phyloP scores from a whole-genome alignment of 2,797 vertebrate species.

The Chelmon rostratus region DNA sequence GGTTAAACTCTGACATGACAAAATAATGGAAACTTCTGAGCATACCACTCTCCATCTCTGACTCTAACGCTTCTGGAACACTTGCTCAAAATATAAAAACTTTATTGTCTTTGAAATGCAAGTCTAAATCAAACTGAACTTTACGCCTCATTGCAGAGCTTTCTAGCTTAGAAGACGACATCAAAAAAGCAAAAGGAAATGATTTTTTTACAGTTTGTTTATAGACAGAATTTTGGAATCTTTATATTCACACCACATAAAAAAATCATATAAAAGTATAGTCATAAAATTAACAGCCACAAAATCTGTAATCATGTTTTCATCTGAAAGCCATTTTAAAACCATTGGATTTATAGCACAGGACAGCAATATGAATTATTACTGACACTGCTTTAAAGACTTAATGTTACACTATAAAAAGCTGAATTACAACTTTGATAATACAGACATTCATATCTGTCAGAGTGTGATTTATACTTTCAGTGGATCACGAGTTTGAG shows the following conservation, averaged over 20 bases:
- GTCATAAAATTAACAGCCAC: conserved; percentile 87
- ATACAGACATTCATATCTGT: conserved; percentile 74
- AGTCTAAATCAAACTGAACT: conserved; percentile 37
- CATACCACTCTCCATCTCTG: conserved; percentile 10
- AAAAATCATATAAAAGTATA: conserved; percentile 83
- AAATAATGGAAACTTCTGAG: conserved; percentile 9
- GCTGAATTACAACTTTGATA: conserved; percentile 73
- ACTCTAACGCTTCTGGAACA: conserved; percentile 32
- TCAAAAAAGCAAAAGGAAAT: conserved; percentile 39
- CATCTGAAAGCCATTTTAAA: conserved; percentile 75
- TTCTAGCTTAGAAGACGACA: conserved; percentile 41
- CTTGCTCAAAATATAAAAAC: conserved; percentile 35
- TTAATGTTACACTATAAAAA: conserved; percentile 77
- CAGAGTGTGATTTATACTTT: conserved; percentile 69
- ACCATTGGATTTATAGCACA: conserved; percentile 69
- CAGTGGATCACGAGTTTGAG: conserved; percentile 39
- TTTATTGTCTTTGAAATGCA: conserved; percentile 38
- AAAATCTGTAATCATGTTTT: conserved; percentile 83
- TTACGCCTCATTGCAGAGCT: conserved; percentile 7
- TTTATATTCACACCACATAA: conserved; percentile 85
- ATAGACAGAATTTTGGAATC: conserved; percentile 76
- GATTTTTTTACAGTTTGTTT: conserved; percentile 74
- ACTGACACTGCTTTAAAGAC: conserved; percentile 70
- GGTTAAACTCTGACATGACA: conserved; percentile 6
- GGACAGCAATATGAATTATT: conserved; percentile 68